Conservation (phyloP, 2,113 vertebrate species). For the Alethe castanea region DNA sequence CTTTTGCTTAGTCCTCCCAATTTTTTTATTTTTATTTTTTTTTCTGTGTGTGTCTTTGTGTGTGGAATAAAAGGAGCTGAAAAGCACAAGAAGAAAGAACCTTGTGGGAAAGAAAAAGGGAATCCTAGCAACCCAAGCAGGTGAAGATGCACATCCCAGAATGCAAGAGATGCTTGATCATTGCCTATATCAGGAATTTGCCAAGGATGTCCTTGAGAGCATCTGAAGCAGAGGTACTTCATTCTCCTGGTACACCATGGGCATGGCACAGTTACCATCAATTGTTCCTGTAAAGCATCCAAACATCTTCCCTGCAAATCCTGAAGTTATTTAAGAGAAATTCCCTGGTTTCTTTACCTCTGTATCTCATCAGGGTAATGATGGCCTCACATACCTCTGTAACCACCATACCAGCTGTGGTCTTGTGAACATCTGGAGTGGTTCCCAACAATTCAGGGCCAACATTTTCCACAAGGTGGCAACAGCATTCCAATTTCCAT, state of each 20-base stretch:
- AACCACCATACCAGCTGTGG: neutral
- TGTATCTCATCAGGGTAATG: neutral
- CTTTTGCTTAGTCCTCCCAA: neutral
- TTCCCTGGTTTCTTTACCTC: neutral
- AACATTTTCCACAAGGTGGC: constrained; percentile 46
- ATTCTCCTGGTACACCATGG: neutral
- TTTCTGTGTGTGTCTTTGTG: too few relatives aligned
- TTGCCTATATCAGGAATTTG: neutral
- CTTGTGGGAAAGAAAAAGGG: neutral
- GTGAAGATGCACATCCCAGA: neutral
- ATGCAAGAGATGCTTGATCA: neutral
- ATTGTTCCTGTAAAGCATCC: neutral
- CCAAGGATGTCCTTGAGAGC: neutral
- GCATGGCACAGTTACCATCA: neutral
- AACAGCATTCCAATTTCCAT: neutral
- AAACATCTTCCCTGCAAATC: neutral
- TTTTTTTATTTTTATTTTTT: neutral
- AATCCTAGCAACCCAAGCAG: neutral
- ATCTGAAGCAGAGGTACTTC: neutral
- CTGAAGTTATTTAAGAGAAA: neutral
- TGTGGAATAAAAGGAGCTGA: neutral
- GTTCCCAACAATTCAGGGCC: neutral
- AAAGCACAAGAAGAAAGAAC: neutral
- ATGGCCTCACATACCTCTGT: neutral
- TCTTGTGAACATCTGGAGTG: neutral